These are phyloP conservation scores for Noctua janthina DNA, from an alignment of 2,888 invertebrate genomes.

Conservation along the genomic window DNA sequence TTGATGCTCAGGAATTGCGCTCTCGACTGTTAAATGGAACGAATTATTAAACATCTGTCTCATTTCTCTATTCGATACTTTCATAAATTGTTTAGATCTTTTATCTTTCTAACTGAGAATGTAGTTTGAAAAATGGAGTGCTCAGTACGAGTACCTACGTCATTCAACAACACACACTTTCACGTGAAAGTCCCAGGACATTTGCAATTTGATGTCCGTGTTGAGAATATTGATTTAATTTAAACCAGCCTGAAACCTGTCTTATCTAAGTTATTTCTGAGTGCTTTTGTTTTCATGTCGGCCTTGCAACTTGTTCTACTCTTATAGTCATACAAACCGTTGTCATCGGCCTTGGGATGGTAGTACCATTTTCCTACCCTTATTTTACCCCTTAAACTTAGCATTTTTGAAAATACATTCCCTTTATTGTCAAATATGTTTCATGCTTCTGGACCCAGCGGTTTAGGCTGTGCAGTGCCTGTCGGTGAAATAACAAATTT, in stretches of 20 bases:
- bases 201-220: neutral
- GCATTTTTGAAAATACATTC: too few species aligned
- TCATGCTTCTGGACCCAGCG: neutral
- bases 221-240: neutral
- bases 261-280: neutral
- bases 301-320: neutral
- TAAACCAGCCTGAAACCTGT: neutral
- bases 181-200: neutral
- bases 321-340: neutral
- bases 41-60: neutral
- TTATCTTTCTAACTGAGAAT: neutral
- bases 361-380: neutral
- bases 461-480: neutral
- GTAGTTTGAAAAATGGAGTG: neutral
- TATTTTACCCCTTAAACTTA: neutral
- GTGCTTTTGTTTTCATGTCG: neutral
- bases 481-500: neutral
- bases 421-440: neutral
- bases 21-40: neutral
- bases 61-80: neutral
- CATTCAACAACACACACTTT: constrained; percentile 4
- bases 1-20: neutral
- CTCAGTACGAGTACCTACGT: neutral
- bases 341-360: neutral
- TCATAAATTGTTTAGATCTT: neutral